Percentiles rank a stretch among this genome's conserved stretches.
Evolutionary conservation across 1,140 invertebrate species (phyloP).

Genomic region (Drosophila ercepeae): DNA sequence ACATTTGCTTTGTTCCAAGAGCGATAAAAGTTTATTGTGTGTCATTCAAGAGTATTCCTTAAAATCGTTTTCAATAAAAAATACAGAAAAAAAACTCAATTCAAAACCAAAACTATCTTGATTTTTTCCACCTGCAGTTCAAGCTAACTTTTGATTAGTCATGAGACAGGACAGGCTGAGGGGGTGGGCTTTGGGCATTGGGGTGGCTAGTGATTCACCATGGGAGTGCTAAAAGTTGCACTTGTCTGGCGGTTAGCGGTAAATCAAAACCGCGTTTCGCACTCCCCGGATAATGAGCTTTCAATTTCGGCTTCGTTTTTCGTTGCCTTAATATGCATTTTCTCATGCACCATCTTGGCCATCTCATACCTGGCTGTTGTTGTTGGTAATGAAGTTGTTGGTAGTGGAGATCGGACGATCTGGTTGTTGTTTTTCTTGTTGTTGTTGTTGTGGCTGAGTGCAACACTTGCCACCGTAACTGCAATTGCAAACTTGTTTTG

Average conservation of each 20-base stretch:
- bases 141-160: conserved; percentile 11
- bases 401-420: not conserved
- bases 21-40: not conserved
- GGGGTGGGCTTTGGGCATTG: not conserved
- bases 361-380: conserved; percentile 31
- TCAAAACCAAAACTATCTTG: not conserved
- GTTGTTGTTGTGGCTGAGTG: conserved; percentile 22
- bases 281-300: conserved; percentile 36
- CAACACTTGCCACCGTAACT: conserved; percentile 48
- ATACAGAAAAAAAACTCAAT: not conserved
- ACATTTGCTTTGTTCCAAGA: not conserved
- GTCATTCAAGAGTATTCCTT: not conserved
- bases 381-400: conserved; percentile 29
- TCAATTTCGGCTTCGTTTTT: conserved; percentile 20
- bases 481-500: conserved; percentile 67
- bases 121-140: not conserved
- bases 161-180: not conserved
- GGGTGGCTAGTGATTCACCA: conserved; percentile 28
- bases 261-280: conserved; percentile 38
- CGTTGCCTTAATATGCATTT: conserved; percentile 2
- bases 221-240: conserved; percentile 36
- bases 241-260: conserved; percentile 37
- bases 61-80: not conserved
- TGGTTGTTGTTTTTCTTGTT: conserved; percentile 15
- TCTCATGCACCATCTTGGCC: conserved; percentile 18